Conservation (phyloP, 2,888 invertebrate species). For the Archips xylosteana region DNA sequence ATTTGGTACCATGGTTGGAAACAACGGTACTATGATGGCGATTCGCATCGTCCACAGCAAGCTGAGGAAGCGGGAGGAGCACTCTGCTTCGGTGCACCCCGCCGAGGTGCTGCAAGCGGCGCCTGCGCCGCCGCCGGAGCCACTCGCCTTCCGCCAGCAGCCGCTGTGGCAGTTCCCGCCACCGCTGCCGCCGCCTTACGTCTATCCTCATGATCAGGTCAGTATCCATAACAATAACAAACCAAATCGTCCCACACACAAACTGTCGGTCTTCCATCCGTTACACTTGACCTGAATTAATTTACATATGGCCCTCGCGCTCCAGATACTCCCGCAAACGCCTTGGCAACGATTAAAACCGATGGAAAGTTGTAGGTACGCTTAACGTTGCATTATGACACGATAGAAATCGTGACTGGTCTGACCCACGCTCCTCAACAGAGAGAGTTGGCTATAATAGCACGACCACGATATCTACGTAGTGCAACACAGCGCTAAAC, state of each 20-base stretch:
- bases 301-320: constrained; percentile 59
- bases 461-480: constrained; percentile 69
- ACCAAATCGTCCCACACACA: constrained; percentile 45
- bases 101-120: constrained; percentile 88
- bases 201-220: constrained; percentile 93
- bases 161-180: constrained; percentile 94
- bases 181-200: constrained; percentile 91
- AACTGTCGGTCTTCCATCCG: constrained; percentile 53
- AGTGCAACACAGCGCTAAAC: constrained; percentile 69
- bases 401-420: constrained; percentile 79
- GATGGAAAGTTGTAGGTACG: constrained; percentile 65
- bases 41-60: constrained; percentile 96
- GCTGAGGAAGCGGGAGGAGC: constrained; percentile 94
- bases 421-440: constrained; percentile 73
- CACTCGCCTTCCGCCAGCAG: constrained; percentile 88
- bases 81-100: constrained; percentile 89
- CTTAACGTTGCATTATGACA: constrained; percentile 63
- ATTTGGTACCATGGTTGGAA: constrained; percentile 91
- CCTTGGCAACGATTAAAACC: constrained; percentile 56
- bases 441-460: constrained; percentile 72
- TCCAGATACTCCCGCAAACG: constrained; percentile 49
- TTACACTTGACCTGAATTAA: constrained; percentile 78
- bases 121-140: constrained; percentile 79
- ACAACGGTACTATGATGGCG: constrained; percentile 94
- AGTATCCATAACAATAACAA: constrained; percentile 60